phyloP scores from a whole-genome alignment of 2,888 invertebrate species.

The Andrena marginata region DNA sequence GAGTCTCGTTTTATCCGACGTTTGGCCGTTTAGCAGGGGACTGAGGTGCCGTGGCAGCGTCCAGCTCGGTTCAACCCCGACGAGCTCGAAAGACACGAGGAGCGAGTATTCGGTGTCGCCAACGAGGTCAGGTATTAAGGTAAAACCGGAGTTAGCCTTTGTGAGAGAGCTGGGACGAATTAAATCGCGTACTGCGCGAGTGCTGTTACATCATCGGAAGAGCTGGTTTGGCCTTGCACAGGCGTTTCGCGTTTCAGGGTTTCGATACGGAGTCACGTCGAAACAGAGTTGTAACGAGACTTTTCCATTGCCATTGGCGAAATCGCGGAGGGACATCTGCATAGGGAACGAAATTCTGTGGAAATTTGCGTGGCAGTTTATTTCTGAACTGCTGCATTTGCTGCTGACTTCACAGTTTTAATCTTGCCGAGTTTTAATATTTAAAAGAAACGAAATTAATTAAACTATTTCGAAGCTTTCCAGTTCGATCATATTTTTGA shows the following conservation, averaged over 20 bases:
- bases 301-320: constrained; percentile 1
- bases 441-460: too few relatives aligned
- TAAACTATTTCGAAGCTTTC: too few relatives aligned
- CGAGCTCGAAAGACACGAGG: constrained; percentile 15
- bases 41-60: constrained; percentile 28
- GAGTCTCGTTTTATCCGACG: constrained; percentile 29
- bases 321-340: not conserved
- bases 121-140: constrained; percentile 67
- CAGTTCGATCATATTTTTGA: too few relatives aligned
- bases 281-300: not conserved
- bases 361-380: too few relatives aligned
- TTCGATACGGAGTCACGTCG: constrained; percentile 44
- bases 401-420: too few relatives aligned
- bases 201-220: constrained; percentile 60
- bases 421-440: too few relatives aligned
- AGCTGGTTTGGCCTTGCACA: constrained; percentile 68
- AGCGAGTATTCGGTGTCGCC: constrained; percentile 65
- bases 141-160: constrained; percentile 66
- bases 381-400: too few relatives aligned
- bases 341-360: not conserved
- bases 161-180: constrained; percentile 51
- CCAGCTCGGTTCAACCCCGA: not conserved
- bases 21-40: constrained; percentile 9
- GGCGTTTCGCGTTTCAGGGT: constrained; percentile 72
- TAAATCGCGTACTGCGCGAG: constrained; percentile 41